Evolutionary conservation across 2,888 invertebrate genomes (phyloP), one percentile per base, ranked within the genome.

Genomic region (Amiota communis): DNA sequence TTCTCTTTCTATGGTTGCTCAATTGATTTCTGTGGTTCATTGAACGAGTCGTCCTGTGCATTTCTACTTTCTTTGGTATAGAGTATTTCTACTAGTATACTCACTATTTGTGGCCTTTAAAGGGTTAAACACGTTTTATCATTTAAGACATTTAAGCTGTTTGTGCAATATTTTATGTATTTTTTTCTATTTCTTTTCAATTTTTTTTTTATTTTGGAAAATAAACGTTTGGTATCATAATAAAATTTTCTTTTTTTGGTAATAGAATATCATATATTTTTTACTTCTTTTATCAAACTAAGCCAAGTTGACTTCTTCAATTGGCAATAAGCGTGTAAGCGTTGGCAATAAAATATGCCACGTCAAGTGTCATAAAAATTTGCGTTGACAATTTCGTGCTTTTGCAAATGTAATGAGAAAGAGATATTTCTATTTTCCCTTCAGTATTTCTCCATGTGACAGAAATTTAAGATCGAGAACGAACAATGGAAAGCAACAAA

Each of bases 341-440:
- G 36, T 36, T 11, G 48, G 47, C 15, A 23, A 65, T 65, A 47
- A 65, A 65, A 65, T 65, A 65, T 65, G 47, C 36, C 65, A 65
- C 65, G 13, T 20, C 47, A 48, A 65, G 65, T 65, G 65, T 65
- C 65, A 65, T 65, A 65, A 65, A 63, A 65, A 65, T 64, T 48
- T 65, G 65, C 48, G 65, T 65, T 64, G 46, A 64, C 64, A 47
- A n/a, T 64, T 64, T 64, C 64, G 47, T 46, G 64, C 47, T 15
- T 12, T 20, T 47, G 15, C 46, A 46, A 46, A 64, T 46, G 47
- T n/a, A n/a, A 64, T 13, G 15, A 61, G 69, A 46, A 36, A 36
- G 36, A 36, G 36, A 69, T 57, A 56, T 69, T 20, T 46, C 56
- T n/a, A 56, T 23, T 23, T 23, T 3, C 23, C 23, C 23, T 23